Conservation (phyloP, 2,888 invertebrate species). For the Drosophila conformis region DNA sequence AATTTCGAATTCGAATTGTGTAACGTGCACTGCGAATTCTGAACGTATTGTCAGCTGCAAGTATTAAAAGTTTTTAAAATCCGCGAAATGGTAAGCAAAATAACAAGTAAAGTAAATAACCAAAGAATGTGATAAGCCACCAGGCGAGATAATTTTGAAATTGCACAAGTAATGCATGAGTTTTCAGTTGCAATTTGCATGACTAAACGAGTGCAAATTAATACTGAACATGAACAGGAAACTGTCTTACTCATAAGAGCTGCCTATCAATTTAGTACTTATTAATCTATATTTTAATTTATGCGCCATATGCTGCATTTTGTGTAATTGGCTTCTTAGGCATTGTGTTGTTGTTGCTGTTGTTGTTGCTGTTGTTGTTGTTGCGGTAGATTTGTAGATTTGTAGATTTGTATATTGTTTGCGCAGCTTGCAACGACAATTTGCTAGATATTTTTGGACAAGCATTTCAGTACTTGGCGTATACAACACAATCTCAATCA, state of each 20-base stretch:
- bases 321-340: conserved; percentile 14
- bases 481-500: conserved; percentile 59
- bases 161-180: background rate
- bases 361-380: background rate
- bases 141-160: background rate
- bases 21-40: conserved; percentile 2
- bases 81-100: background rate
- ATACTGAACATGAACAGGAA: conserved; percentile 26
- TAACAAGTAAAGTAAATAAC: background rate
- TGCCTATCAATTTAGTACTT: conserved; percentile 43
- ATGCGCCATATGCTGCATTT: conserved; percentile 53
- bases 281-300: conserved; percentile 70
- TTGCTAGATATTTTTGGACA: conserved; percentile 69
- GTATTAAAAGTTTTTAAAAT: too few relatives aligned
- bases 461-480: conserved; percentile 55
- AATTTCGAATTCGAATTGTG: background rate
- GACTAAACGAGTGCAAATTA: background rate
- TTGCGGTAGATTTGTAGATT: conserved; percentile 2
- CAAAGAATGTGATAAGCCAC: background rate
- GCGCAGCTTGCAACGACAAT: conserved; percentile 55
- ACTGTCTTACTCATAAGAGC: conserved; percentile 28
- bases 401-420: conserved; percentile 40
- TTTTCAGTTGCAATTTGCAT: conserved; percentile 1
- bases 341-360: conserved; percentile 14
- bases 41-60: background rate